Percentiles rank a stretch among this genome's conserved stretches.
phyloP scores from a whole-genome alignment of 2,797 vertebrate genomes.

The Holocentrus rufus region DNA sequence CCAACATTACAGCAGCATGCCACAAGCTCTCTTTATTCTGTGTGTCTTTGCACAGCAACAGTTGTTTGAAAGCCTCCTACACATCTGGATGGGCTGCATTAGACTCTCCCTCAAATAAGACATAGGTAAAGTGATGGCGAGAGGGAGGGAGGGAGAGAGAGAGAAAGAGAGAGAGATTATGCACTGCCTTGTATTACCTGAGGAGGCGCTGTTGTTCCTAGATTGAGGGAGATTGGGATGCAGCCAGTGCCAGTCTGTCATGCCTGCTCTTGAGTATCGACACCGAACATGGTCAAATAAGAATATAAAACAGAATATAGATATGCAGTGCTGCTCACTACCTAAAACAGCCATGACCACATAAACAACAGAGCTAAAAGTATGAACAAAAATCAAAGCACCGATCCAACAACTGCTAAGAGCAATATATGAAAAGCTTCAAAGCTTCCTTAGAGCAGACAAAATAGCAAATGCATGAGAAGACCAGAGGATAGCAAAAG shows the following conservation, averaged over 20 bases:
- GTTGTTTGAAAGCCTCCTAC: constrained; percentile 58
- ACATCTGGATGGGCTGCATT: constrained; percentile 54
- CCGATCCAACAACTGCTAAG: not conserved
- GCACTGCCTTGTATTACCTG: constrained; percentile 58
- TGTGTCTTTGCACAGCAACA: constrained; percentile 32
- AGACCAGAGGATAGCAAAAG: no score
- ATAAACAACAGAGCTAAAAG: not conserved
- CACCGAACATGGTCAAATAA: constrained; percentile 7
- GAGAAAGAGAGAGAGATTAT: constrained; percentile 21
- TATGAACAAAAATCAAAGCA: not conserved
- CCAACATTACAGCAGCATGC: constrained; percentile 46
- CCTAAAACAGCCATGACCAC: constrained; percentile 12
- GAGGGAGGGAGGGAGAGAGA: not conserved
- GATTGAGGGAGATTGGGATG: constrained; percentile 33
- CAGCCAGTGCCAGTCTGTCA: constrained; percentile 24
- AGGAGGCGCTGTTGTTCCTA: constrained; percentile 76
- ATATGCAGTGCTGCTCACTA: constrained; percentile 7
- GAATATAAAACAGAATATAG: constrained; percentile 20
- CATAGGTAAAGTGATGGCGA: constrained; percentile 1
- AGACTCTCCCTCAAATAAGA: constrained; percentile 46
- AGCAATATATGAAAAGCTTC: not conserved
- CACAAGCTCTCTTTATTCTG: constrained; percentile 33
- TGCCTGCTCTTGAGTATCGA: constrained; percentile 28
- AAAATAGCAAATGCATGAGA: not conserved
- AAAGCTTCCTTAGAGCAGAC: not conserved